Evolutionary conservation across 2,113 vertebrate species (phyloP), one percentile per base, ranked within the genome.

Genomic region (Archilochus colubris): DNA sequence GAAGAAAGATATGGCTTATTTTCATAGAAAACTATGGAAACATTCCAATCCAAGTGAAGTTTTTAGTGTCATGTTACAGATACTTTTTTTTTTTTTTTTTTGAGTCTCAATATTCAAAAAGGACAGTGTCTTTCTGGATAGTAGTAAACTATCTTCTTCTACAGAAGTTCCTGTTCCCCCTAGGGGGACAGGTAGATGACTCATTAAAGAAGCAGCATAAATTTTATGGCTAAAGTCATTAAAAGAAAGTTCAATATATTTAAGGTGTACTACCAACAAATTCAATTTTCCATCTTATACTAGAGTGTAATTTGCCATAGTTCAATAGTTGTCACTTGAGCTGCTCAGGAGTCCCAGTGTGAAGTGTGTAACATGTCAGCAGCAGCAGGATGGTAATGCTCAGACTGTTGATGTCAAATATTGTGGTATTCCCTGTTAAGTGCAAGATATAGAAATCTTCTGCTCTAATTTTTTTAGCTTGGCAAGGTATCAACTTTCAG

Each of bases 371-470:
- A 30, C 1, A 3, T 40, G 40, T 40, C 28, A 27, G 27, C 40
- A 74, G 10, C 30, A 84, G n/a, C 51, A 15, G 3, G 2, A 4
- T 86, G 17, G 24, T 9, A 66, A 8, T 18, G 16, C 9, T 54
- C 3, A 43, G 17, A 4, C 40, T 17, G 38, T 57, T 7, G 7
- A 12, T 43, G 9, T 16, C 10, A 76, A 44, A n/a, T 14, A 4
- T 58, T 83, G 18, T 27, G 28, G 7, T 80, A 16, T 6, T 82
- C 7, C 59, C 9, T 2, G 0, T 53, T 53, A 58, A 74, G 16
- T 59, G 12, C 21, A 57, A 21, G 3, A 53, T 77, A 55, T 0
- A 0, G 33, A 30, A 58, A 11, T 55, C 22, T 77, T 50, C 27
- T 11, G 5, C 28, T 80, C 20, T 68, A 21, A 11, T 3, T 2